A percentile compares a stretch with the other conserved stretches of the same genome.
phyloP scores from a whole-genome alignment of 2,113 vertebrate genomes.

The Cygnus atratus region DNA sequence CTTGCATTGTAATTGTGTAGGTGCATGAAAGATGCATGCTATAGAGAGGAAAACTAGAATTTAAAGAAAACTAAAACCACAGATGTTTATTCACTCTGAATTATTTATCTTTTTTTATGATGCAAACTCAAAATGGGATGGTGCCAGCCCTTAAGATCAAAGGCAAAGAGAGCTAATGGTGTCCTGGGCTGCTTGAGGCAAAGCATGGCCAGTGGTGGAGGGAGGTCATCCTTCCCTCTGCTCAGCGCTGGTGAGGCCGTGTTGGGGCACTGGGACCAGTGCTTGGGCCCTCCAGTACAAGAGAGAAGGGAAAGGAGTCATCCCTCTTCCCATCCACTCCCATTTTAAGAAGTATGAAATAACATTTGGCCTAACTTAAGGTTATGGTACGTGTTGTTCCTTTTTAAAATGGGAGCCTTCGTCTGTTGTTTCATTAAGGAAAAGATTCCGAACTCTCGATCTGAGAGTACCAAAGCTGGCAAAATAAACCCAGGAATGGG shows the following conservation, averaged over 20 bases:
- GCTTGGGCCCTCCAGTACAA: not conserved
- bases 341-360: not conserved
- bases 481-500: not conserved
- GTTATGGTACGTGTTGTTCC: not conserved
- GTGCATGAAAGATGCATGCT: not conserved
- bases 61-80: not conserved
- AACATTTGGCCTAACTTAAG: not conserved
- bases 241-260: not conserved
- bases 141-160: not conserved
- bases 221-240: not conserved
- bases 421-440: not conserved
- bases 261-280: not conserved
- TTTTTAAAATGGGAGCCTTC: not conserved
- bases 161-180: not conserved
- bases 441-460: not conserved
- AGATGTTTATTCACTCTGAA: not conserved
- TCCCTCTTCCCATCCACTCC: not conserved
- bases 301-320: not conserved
- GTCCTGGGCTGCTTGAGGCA: rapidly evolving
- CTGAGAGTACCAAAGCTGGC: not conserved
- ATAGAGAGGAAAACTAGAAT: not conserved
- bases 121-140: not conserved
- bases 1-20: not conserved
- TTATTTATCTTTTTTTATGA: not conserved
- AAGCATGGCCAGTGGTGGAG: not conserved